Percentiles rank a stretch among this genome's conserved stretches.
These are phyloP conservation scores for Drosophila atripex DNA, from an alignment of 2,888 invertebrate genomes.

Conservation along the genomic window DNA sequence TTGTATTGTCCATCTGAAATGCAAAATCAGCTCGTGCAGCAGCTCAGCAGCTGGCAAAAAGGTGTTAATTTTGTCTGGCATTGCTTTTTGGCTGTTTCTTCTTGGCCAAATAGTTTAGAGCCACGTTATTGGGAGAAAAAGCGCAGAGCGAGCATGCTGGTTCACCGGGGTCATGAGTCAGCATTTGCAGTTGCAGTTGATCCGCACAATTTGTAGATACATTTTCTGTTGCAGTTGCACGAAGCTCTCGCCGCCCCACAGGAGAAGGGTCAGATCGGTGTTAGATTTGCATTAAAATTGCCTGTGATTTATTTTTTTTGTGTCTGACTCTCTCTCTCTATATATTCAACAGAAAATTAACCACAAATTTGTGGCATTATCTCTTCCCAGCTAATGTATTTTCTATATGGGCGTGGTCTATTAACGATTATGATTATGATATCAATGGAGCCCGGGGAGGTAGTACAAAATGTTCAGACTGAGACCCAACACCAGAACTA, in stretches of 20 bases:
- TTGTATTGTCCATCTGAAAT: slow-evolving; percentile 71
- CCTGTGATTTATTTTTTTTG: slow-evolving; percentile 39
- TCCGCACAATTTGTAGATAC: slow-evolving; percentile 75
- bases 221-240: slow-evolving; percentile 67
- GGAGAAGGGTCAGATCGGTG: slow-evolving; percentile 21
- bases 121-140: slow-evolving; percentile 83
- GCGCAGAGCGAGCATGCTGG: slow-evolving; percentile 82
- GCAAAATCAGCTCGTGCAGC: slow-evolving; percentile 80
- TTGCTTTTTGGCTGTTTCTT: slow-evolving; percentile 16
- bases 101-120: slow-evolving; percentile 77
- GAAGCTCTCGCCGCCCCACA: slow-evolving; percentile 52
- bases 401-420: slow-evolving; percentile 71
- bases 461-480: not conserved
- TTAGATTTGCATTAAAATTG: slow-evolving; percentile 54
- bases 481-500: slow-evolving; percentile 41
- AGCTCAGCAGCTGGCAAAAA: slow-evolving; percentile 71
- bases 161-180: slow-evolving; percentile 81
- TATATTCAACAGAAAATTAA: slow-evolving; percentile 11
- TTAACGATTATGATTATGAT: slow-evolving; percentile 78
- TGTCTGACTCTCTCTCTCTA: not conserved
- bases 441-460: slow-evolving; percentile 44
- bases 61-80: slow-evolving; percentile 83
- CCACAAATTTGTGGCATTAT: slow-evolving; percentile 32
- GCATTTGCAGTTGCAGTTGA: slow-evolving; percentile 32
- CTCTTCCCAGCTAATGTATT: slow-evolving; percentile 30